Evolutionary conservation across 1,140 invertebrate genomes (phyloP).

Genomic region (Anastatus disparis): DNA sequence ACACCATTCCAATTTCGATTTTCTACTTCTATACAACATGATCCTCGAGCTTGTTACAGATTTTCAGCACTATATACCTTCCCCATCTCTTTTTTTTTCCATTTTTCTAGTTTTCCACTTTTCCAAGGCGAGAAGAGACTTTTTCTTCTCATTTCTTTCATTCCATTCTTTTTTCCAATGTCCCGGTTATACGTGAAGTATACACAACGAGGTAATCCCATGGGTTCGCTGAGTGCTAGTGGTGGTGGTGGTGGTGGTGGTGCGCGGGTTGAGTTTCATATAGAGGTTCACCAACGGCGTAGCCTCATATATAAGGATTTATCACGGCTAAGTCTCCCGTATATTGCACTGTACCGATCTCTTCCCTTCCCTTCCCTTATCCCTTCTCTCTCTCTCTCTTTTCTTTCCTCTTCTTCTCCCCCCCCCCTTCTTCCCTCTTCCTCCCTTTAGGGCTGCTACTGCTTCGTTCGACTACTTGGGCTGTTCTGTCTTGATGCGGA

Average conservation of each 20-base stretch:
- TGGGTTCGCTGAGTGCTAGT: slow-evolving; percentile 55
- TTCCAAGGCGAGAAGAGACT: slow-evolving; percentile 2
- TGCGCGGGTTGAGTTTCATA: slow-evolving; percentile 65
- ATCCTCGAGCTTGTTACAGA: slow-evolving; percentile 27
- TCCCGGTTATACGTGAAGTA: slow-evolving; percentile 42
- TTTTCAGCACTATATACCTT: slow-evolving; percentile 8
- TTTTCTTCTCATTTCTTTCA: neutral
- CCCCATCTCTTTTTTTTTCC: neutral
- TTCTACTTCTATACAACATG: slow-evolving; percentile 22
- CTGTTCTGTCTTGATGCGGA: slow-evolving; percentile 21
- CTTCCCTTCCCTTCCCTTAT: slow-evolving; percentile 45
- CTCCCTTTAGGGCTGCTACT: slow-evolving; percentile 1
- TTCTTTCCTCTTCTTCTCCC: neutral
- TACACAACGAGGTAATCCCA: slow-evolving; percentile 61
- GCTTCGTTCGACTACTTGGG: slow-evolving; percentile 27
- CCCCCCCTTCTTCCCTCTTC: neutral
- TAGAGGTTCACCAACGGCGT: slow-evolving; percentile 58
- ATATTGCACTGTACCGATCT: slow-evolving; percentile 63
- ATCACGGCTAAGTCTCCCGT: slow-evolving; percentile 65
- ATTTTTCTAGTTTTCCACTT: slow-evolving; percentile 19
- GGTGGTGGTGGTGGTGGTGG: too few relatives aligned
- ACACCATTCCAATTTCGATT: too few relatives aligned
- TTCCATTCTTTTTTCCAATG: slow-evolving; percentile 14
- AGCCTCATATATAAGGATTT: slow-evolving; percentile 67
- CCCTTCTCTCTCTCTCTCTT: slow-evolving; percentile 4